Base-by-base conservation (phyloP, 2,888 invertebrate species). In the Hermaeophaga mercurialis region DNA sequence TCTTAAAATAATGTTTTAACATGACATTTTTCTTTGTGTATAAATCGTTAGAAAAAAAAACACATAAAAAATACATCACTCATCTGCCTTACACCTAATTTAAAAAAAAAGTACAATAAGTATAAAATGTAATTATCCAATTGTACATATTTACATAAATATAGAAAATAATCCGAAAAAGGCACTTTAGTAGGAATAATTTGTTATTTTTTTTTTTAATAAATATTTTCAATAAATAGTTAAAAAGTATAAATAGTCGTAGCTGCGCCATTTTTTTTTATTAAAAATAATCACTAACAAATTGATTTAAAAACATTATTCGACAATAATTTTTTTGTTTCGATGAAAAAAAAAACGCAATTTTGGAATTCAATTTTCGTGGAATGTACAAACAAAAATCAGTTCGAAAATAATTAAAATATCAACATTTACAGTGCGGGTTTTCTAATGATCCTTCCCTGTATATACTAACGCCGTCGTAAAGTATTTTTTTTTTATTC, bases 121-220 rank as follows among this genome's bases (percentile, higher is more conserved):
- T 14, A 36, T 15, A 36, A n/a, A n/a, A n/a, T n/a, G n/a, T n/a
- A n/a, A 12, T 12, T 15, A 15, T 17, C 15, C 18, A 34, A 38
- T 48, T 34, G 36, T 47, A 47, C 47, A 47, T 48, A 48, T 48
- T 24, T 48, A 48, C 48, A 48, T 38, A 47, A 48, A 38, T 48
- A 38, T 48, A 36, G 19, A 19, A 36, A 47, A n/a, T n/a, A 24
- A 34, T 24, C 19, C 33, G n/a, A n/a, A 15, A n/a, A 47, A 47
- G 31, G 47, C 47, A 17, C 47, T 45, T 41, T n/a, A 19, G 17
- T 17, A 38, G 48, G 38, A 48, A 48, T 38, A 38, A 31, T 18
- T 31, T 44, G 26, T 18, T 31, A 33, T 1, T 7, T 6, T 33
- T 33, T 22, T 22, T 22, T 22, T 22, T 22, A 22, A 22, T 22